Conservation (phyloP, 2,888 invertebrate genomes). For the Pocota personata region DNA sequence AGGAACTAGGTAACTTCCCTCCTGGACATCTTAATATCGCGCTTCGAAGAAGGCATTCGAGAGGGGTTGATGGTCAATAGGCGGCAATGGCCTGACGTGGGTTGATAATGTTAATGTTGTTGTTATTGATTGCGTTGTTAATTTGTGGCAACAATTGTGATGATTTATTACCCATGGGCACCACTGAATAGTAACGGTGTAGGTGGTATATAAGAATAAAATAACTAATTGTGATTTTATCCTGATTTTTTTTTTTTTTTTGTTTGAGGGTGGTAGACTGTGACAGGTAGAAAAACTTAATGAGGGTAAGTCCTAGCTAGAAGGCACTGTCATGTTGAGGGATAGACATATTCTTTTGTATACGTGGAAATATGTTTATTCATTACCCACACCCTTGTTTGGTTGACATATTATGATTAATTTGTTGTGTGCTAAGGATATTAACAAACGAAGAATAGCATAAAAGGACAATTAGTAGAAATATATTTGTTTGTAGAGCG, state of each 20-base stretch:
- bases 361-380: slow-evolving; percentile 23
- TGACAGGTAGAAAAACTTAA: slow-evolving; percentile 25
- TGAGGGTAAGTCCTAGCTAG: slow-evolving; percentile 8
- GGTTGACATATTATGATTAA: slow-evolving; percentile 51
- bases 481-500: not conserved
- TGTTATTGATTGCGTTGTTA: slow-evolving; percentile 60
- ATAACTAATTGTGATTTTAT: slow-evolving; percentile 55
- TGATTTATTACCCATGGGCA: slow-evolving; percentile 56
- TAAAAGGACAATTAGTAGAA: slow-evolving; percentile 9
- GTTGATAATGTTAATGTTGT: slow-evolving; percentile 57
- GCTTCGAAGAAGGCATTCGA: not conserved
- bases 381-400: slow-evolving; percentile 1
- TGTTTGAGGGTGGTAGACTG: not conserved
- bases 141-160: slow-evolving; percentile 67
- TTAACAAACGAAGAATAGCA: not conserved
- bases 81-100: not conserved
- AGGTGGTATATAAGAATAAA: slow-evolving; percentile 23
- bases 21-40: not conserved
- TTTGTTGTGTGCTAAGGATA: slow-evolving; percentile 4
- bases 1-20: not conserved
- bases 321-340: not conserved
- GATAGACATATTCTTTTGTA: not conserved
- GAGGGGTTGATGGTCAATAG: not conserved
- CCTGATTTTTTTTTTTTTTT: not conserved
- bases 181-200: slow-evolving; percentile 16